These are phyloP conservation scores for Oxyteleia sp. DNA, from an alignment of 2,888 invertebrate genomes.

Conservation along the genomic window DNA sequence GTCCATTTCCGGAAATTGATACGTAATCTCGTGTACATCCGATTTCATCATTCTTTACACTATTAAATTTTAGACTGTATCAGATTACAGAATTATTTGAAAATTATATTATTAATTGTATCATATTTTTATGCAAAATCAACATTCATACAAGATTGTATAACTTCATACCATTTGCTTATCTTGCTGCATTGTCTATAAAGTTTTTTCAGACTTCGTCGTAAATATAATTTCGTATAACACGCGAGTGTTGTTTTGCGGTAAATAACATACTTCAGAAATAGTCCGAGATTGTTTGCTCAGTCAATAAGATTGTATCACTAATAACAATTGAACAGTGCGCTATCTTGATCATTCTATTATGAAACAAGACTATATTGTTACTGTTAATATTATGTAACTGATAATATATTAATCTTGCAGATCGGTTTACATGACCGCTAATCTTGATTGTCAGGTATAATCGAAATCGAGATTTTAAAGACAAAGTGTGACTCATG, in stretches of 20 bases:
- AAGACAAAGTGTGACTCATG: constrained; percentile 29
- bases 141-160: no score
- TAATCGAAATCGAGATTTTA: constrained; percentile 12
- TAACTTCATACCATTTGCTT: no score
- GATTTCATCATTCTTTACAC: constrained; percentile 4
- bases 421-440: constrained; percentile 22
- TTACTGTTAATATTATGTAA: constrained; percentile 44
- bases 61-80: constrained; percentile 8
- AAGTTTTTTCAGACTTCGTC: no score
- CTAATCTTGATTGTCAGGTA: constrained; percentile 20
- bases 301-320: constrained; percentile 46
- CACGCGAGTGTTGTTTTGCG: not conserved
- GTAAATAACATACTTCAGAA: constrained; percentile 1
- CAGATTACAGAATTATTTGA: not conserved
- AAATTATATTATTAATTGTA: no score
- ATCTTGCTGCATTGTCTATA: no score
- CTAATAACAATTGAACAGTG: constrained; percentile 30
- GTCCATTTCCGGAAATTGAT: constrained; percentile 35
- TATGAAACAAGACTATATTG: constrained; percentile 43
- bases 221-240: no score
- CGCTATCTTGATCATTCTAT: constrained; percentile 37
- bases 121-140: no score
- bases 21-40: not conserved
- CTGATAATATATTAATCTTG: constrained; percentile 33
- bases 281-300: constrained; percentile 33